These are phyloP conservation scores for Parotia lawesii DNA, from an alignment of 2,113 vertebrate genomes.

Conservation along the genomic window DNA sequence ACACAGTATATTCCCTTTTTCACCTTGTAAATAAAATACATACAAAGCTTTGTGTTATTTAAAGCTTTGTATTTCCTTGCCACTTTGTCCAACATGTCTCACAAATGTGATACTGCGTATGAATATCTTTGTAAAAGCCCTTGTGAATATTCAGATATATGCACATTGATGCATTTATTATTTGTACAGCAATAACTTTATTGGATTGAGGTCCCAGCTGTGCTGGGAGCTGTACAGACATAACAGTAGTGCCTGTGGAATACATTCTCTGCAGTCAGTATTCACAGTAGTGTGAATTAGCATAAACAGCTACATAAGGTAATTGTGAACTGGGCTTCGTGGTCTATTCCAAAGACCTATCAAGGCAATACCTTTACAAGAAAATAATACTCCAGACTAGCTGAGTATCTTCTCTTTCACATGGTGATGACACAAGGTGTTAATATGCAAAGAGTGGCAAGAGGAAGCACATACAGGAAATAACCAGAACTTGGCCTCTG, in stretches of 20 bases:
- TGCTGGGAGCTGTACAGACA: neutral
- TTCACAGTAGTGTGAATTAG: neutral
- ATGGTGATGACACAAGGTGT: neutral
- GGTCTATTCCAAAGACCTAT: neutral
- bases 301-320: slow-evolving; percentile 30
- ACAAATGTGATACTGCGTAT: slow-evolving; percentile 15
- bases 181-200: slow-evolving; percentile 38
- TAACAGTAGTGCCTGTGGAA: neutral
- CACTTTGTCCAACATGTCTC: slow-evolving; percentile 17
- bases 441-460: neutral
- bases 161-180: slow-evolving; percentile 45
- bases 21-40: slow-evolving; percentile 12
- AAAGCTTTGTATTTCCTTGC: slow-evolving; percentile 29
- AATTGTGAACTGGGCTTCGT: neutral
- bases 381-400: neutral
- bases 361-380: neutral
- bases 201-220: slow-evolving; percentile 29
- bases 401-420: neutral
- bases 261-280: neutral
- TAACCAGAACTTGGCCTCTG: neutral
- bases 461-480: neutral
- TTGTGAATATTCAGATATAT: slow-evolving; percentile 56
- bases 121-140: slow-evolving; percentile 29
- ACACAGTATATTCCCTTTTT: neutral
- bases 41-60: neutral